phyloP scores from a whole-genome alignment of 2,113 vertebrate species.

The Gadus macrocephalus region DNA sequence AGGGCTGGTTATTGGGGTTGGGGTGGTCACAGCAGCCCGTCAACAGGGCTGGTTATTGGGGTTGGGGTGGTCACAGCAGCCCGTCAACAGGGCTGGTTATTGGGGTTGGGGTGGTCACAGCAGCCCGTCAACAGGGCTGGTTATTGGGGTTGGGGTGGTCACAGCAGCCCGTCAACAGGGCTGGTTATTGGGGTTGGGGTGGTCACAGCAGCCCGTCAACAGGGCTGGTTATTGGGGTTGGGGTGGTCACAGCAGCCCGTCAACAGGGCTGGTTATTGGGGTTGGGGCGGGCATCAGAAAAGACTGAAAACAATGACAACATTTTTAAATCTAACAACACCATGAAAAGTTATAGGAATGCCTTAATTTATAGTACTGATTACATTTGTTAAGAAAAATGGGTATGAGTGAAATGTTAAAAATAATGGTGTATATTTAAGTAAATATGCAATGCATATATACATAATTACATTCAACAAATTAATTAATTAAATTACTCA shows the following conservation, averaged over 20 bases:
- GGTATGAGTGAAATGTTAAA: too few relatives aligned
- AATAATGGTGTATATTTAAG: too few relatives aligned
- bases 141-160: slow-evolving; percentile 9
- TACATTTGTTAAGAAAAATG: too few relatives aligned
- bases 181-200: not conserved
- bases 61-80: slow-evolving; percentile 12
- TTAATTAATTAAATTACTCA: too few relatives aligned
- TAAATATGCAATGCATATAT: too few relatives aligned
- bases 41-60: not conserved
- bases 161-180: not conserved
- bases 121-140: not conserved
- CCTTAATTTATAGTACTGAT: too few relatives aligned
- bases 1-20: too few relatives aligned
- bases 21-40: slow-evolving; percentile 9
- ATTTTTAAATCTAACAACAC: too few relatives aligned
- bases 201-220: slow-evolving; percentile 11
- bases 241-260: slow-evolving; percentile 10
- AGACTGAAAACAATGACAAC: too few relatives aligned
- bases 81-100: not conserved
- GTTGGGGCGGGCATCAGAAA: too few relatives aligned
- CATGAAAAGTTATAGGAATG: too few relatives aligned
- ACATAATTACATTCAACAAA: too few relatives aligned
- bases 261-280: not conserved
- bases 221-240: not conserved
- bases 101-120: slow-evolving; percentile 12